phyloP scores from a whole-genome alignment of 1,140 invertebrate species.

The Ectropis grisescens region DNA sequence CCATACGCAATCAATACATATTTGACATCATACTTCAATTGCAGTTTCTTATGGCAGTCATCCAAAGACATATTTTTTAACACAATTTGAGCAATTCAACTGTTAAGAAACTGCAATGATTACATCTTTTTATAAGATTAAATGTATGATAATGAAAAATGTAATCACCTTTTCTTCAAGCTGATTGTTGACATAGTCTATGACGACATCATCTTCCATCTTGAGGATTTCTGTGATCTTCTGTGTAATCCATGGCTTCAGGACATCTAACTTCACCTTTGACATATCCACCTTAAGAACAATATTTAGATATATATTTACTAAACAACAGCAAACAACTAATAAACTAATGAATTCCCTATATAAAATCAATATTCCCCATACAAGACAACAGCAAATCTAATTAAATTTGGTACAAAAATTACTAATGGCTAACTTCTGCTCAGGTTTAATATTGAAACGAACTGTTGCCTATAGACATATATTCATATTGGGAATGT shows the following conservation, averaged over 20 bases:
- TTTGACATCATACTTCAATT: slow-evolving; percentile 54
- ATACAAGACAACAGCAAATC: too few relatives aligned
- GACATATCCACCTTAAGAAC: slow-evolving; percentile 92
- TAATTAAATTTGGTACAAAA: too few relatives aligned
- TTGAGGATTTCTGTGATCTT: slow-evolving; percentile 95
- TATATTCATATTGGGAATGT: too few relatives aligned
- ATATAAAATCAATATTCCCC: too few relatives aligned
- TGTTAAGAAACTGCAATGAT: slow-evolving; percentile 66
- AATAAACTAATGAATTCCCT: too few relatives aligned
- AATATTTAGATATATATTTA: too few relatives aligned
- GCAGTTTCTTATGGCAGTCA: slow-evolving; percentile 50
- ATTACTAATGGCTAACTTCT: too few relatives aligned
- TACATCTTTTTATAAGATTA: slow-evolving; percentile 44
- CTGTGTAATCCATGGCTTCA: slow-evolving; percentile 99
- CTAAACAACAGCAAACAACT: too few relatives aligned
- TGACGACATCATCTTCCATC: slow-evolving; percentile 98
- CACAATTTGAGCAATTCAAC: slow-evolving; percentile 1
- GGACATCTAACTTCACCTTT: slow-evolving; percentile 97
- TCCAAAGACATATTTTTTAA: slow-evolving; percentile 3
- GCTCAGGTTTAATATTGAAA: too few relatives aligned
- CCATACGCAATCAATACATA: slow-evolving; percentile 70
- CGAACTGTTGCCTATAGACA: too few relatives aligned
- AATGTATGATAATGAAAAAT: slow-evolving; percentile 10
- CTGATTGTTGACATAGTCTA: slow-evolving; percentile 99
- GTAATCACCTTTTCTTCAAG: slow-evolving; percentile 89